Evolutionary conservation across 2,113 vertebrate genomes (phyloP).

Genomic region (Porphyrio hochstetteri): DNA sequence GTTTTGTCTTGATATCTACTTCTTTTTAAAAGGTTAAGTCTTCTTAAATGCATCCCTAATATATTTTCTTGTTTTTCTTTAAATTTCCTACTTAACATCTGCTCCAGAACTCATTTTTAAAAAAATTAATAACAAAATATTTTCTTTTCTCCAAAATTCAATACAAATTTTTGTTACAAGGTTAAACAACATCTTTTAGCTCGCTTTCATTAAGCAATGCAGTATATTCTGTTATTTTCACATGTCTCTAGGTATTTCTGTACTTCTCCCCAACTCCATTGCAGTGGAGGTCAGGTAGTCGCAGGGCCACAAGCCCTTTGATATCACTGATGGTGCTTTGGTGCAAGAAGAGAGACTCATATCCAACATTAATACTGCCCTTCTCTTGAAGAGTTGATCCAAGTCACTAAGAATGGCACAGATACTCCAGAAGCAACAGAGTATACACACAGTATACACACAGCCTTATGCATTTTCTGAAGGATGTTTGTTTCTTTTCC

Average conservation of each 20-base stretch:
- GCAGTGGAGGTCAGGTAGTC: neutral
- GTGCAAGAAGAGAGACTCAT: neutral
- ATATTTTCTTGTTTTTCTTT: neutral
- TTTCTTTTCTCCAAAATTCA: neutral
- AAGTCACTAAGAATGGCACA: neutral
- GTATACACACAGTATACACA: neutral
- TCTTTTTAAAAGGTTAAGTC: neutral
- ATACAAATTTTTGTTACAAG: neutral
- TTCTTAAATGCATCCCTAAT: neutral
- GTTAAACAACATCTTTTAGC: neutral
- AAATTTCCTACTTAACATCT: neutral
- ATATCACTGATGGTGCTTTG: neutral
- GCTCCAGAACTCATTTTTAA: neutral
- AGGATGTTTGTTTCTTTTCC: constrained; percentile 30
- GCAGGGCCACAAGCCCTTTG: neutral
- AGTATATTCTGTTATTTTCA: neutral
- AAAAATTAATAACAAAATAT: neutral
- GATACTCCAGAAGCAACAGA: neutral
- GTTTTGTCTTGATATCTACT: neutral
- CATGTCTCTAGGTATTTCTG: neutral
- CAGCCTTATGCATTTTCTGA: neutral
- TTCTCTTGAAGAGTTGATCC: neutral
- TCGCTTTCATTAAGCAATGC: neutral
- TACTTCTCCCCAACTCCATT: neutral
- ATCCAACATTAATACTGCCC: neutral